Base-by-base conservation (phyloP, 2,797 vertebrate species). In the Diglossa cyanea region DNA sequence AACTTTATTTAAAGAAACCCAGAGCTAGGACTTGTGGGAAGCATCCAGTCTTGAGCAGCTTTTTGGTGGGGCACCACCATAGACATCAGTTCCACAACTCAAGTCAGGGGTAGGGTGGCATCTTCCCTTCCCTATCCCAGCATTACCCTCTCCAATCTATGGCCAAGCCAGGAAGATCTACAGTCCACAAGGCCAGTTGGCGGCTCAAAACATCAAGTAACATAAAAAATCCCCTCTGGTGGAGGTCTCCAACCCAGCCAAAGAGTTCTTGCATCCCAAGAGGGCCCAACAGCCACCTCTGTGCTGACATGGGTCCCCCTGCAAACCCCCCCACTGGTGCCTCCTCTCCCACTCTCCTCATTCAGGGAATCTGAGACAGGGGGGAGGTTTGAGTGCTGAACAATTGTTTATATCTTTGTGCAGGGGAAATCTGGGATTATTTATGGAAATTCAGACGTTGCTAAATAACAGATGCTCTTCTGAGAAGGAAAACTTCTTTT, bases 391-490 rank as follows among this genome's bases (percentile, higher is more conserved):
- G 71, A 95, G 91, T 9, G 4, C 18, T n/a, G 77, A 95, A 70
- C 50, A 60, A 67, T 93, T 97, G 97, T 97, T 98, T 97, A 97
- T 94, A 92, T 90, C 75, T 75, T 55, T 83, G 91, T 65, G 94
- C 92, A 84, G 86, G 88, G 86, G 82, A 94, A 97, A 97, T 98
- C 96, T 97, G 97, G 97, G 97, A 97, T 97, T 97, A 97, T 97
- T 98, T 97, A 97, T 94, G 95, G 89, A 96, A 93, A 96, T 96
- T 97, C 94, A 95, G 95, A 97, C 53, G 3, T 97, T 97, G 93
- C 96, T 96, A 94, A 96, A 94, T 91, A 97, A 96, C 97, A 98
- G 97, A 98, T 96, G 97, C 84, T 88, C 31, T 75, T 89, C 75
- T 94, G 74, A 96, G 96, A 94, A 96, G 88, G 67, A 89, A 90